Evolutionary conservation across 2,888 invertebrate genomes (phyloP).

Genomic region (Amphimallon solstitiale): DNA sequence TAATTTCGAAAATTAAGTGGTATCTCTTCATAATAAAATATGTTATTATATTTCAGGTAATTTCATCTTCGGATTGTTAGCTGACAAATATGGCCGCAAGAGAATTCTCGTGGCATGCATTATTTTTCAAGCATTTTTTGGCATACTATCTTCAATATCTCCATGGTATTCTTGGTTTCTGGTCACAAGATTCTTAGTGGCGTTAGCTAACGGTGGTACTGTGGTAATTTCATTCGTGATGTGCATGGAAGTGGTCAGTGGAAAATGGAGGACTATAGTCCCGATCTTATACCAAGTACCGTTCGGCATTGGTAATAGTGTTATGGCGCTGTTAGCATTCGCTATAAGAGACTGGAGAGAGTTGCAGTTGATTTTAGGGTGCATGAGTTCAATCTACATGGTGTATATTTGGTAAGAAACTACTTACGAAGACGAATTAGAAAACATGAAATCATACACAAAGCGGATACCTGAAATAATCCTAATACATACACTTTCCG

Average conservation of each 20-base stretch:
- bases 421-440: too few species aligned
- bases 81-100: conserved; percentile 72
- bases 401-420: conserved; percentile 66
- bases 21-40: conserved; percentile 4
- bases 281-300: conserved; percentile 73
- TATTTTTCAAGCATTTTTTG: conserved; percentile 66
- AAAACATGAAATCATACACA: too few species aligned
- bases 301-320: conserved; percentile 69
- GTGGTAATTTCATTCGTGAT: conserved; percentile 74
- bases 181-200: conserved; percentile 67
- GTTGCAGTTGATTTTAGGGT: conserved; percentile 67
- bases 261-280: conserved; percentile 70
- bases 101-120: conserved; percentile 68
- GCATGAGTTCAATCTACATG: conserved; percentile 66
- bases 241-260: conserved; percentile 72
- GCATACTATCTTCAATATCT: conserved; percentile 66
- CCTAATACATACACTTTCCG: too few species aligned
- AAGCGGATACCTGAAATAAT: too few species aligned
- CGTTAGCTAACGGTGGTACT: conserved; percentile 71
- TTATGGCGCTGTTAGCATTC: conserved; percentile 69
- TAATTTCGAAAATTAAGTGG: not conserved
- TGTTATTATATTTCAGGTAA: conserved; percentile 60
- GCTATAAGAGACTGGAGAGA: conserved; percentile 71
- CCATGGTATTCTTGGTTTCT: conserved; percentile 69
- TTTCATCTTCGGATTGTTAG: conserved; percentile 69